Evolutionary conservation across 2,888 invertebrate species (phyloP), one percentile per base, ranked within the genome.

Genomic region (Marronus borbonicus): DNA sequence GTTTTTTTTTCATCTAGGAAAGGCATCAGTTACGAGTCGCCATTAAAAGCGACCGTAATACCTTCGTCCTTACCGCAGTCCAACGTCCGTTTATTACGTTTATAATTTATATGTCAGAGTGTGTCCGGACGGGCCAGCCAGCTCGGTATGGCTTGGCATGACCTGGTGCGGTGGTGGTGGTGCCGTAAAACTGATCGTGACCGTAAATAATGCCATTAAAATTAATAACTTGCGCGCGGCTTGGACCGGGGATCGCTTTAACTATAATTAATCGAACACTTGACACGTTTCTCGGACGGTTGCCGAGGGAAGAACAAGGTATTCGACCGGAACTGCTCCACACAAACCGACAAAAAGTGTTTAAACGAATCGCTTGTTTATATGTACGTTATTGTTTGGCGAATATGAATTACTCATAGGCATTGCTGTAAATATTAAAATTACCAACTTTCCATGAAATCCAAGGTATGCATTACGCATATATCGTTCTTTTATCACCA

Each of bases 191-290:
- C 39, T 60, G 58, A 72, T 72, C 72, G 72, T 72, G 58, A 44
- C 72, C 72, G 58, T 72, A 72, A 72, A 60, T 72, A 72, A 72
- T 60, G 10, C 60, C 58, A 72, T 72, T 72, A 72, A 72, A 72
- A 72, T 72, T 72, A 72, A 72, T 72, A 72, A 72, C 58, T 50
- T 39, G 58, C 10, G n/a, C 60, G 36, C n/a, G 20, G 55, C 28
- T 17, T 31, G 20, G 39, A 66, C 62, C 31, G 31, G 50, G 24
- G 4, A 72, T 60, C 44, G 72, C 44, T 60, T 36, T 72, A 68
- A 72, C 72, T 72, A 36, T 36, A 72, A 72, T 72, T 72, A 72
- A 72, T 60, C 72, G 60, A 72, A 72, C 58, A 58, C 44, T 72
- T 72, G 72, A 72, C 44, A 72, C 72, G 44, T 70, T 36, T 66